phyloP scores from a whole-genome alignment of 1,140 invertebrate genomes.

The Prorops nasuta region DNA sequence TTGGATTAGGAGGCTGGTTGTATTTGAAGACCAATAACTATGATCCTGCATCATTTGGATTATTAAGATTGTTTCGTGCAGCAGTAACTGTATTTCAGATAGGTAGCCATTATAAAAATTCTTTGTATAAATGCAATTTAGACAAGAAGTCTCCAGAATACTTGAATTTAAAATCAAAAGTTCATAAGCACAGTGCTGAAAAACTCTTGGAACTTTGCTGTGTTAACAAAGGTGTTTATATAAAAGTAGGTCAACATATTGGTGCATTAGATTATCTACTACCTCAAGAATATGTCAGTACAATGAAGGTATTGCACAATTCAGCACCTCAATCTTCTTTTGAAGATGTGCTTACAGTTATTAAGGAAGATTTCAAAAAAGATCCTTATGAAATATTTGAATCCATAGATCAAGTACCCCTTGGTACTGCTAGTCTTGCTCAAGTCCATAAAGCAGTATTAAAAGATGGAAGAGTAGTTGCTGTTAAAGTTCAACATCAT shows the following conservation, averaged over 20 bases:
- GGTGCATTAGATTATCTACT: conserved; percentile 94
- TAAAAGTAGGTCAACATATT: conserved; percentile 95
- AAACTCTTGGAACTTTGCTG: conserved; percentile 85
- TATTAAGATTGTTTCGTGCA: conserved; percentile 78
- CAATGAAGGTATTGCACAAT: conserved; percentile 89
- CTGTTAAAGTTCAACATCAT: conserved; percentile 94
- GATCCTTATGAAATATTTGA: conserved; percentile 84
- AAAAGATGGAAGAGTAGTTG: conserved; percentile 82
- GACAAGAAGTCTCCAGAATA: conserved; percentile 71
- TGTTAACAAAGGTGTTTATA: conserved; percentile 94
- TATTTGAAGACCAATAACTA: conserved; percentile 65
- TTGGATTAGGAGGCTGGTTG: conserved; percentile 53
- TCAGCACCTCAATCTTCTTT: conserved; percentile 85
- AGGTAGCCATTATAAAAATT: conserved; percentile 74
- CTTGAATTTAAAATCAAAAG: conserved; percentile 64
- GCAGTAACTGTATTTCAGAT: conserved; percentile 76
- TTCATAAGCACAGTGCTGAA: conserved; percentile 82
- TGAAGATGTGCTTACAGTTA: conserved; percentile 80
- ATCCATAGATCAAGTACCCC: conserved; percentile 78
- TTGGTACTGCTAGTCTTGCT: conserved; percentile 94
- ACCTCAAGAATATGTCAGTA: conserved; percentile 90
- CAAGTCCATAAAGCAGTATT: conserved; percentile 92
- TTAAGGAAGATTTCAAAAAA: conserved; percentile 83
- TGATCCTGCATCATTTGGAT: conserved; percentile 71
- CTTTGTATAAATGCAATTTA: conserved; percentile 68